phyloP scores from a whole-genome alignment of 2,113 vertebrate species.

The Poecilia latipinna region DNA sequence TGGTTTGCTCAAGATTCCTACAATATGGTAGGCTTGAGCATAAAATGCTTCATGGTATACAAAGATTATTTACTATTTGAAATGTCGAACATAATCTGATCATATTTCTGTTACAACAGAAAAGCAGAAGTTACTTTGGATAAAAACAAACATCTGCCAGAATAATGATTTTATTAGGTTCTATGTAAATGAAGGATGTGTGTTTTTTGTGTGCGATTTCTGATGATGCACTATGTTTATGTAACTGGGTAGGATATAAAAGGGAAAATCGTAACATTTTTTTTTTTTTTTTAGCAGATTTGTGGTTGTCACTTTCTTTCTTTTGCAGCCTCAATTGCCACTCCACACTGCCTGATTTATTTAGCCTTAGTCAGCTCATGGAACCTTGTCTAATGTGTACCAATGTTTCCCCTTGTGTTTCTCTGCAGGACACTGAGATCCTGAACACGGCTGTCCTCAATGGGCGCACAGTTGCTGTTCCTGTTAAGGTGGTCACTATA shows the following conservation, averaged over 20 bases:
- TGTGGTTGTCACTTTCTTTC: neutral
- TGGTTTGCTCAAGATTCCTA: neutral
- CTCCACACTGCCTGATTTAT: neutral
- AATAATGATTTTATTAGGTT: no score
- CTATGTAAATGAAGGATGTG: no score
- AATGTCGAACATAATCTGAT: neutral
- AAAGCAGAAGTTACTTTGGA: neutral
- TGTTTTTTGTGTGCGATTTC: no score
- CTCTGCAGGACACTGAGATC: conserved; percentile 89
- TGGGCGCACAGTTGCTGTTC: conserved; percentile 88
- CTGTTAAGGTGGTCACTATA: conserved; percentile 89
- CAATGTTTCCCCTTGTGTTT: conserved; percentile 11
- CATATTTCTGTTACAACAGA: neutral
- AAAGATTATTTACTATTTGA: neutral
- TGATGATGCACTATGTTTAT: neutral
- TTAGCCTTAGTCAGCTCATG: neutral
- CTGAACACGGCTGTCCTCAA: conserved; percentile 95
- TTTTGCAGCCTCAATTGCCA: neutral
- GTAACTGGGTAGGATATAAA: neutral
- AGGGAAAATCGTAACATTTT: neutral
- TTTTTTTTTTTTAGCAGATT: neutral
- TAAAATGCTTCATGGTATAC: no score
- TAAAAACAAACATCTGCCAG: neutral
- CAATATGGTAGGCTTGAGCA: neutral
- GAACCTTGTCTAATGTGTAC: neutral